These are phyloP conservation scores for Chrysolina oricalcia DNA, from an alignment of 2,888 invertebrate genomes.

Conservation along the genomic window DNA sequence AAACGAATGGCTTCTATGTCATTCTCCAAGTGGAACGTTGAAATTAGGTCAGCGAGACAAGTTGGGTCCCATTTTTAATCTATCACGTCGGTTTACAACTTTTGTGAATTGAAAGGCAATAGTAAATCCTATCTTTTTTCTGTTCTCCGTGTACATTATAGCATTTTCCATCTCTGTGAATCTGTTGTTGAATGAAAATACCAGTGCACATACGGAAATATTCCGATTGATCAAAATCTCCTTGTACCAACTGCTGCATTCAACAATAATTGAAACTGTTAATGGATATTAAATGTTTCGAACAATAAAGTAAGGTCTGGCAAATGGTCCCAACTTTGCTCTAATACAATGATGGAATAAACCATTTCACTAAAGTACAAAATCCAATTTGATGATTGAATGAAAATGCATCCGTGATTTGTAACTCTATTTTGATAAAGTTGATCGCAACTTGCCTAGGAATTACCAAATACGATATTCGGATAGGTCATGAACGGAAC, in stretches of 20 bases:
- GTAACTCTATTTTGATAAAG: constrained; percentile 44
- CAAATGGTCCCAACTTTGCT: constrained; percentile 57
- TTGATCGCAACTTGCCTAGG: constrained; percentile 40
- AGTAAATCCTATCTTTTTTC: too few relatives aligned
- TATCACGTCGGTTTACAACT: too few relatives aligned
- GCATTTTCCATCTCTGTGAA: too few relatives aligned
- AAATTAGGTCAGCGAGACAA: too few relatives aligned
- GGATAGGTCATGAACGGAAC: background rate
- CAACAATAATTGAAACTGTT: constrained; percentile 44
- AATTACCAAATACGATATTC: background rate
- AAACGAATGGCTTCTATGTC: too few relatives aligned
- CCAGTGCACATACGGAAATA: background rate
- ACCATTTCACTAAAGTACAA: constrained; percentile 51
- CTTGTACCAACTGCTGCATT: background rate
- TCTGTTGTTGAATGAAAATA: too few relatives aligned
- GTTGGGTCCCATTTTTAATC: too few relatives aligned
- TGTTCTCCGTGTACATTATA: too few relatives aligned
- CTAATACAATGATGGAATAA: constrained; percentile 53
- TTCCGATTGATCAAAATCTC: background rate
- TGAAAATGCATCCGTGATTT: constrained; percentile 56
- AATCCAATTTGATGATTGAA: constrained; percentile 60
- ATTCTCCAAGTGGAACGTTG: too few relatives aligned
- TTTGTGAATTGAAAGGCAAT: too few relatives aligned
- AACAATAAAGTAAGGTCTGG: constrained; percentile 63
- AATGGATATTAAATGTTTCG: constrained; percentile 63